phyloP scores from a whole-genome alignment of 2,888 invertebrate species.

The Bellardia pandia region DNA sequence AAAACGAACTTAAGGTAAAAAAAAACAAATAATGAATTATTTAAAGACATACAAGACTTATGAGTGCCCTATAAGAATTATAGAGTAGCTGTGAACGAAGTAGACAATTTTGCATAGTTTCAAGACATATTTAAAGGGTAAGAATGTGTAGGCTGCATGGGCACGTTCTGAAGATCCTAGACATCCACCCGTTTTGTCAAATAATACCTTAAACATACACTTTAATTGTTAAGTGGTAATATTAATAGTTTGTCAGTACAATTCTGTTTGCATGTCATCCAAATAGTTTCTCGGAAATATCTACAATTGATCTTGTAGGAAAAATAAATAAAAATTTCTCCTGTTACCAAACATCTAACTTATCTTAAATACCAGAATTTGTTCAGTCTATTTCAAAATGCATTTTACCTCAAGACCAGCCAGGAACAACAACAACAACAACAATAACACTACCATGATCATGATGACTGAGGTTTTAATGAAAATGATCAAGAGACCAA shows the following conservation, averaged over 20 bases:
- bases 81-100: background rate
- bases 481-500: background rate
- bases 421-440: background rate
- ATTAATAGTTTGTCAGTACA: too few relatives aligned
- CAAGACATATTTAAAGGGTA: too few relatives aligned
- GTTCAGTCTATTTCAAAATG: background rate
- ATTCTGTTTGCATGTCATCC: too few relatives aligned
- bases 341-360: background rate
- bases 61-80: background rate
- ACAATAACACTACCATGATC: constrained; percentile 2
- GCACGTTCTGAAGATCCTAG: too few relatives aligned
- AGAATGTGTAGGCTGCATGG: too few relatives aligned
- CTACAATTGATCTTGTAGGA: too few relatives aligned
- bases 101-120: background rate
- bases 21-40: background rate
- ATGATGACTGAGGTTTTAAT: constrained; percentile 20
- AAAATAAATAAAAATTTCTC: background rate
- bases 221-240: too few relatives aligned
- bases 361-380: background rate
- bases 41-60: background rate
- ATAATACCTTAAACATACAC: too few relatives aligned
- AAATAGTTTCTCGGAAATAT: too few relatives aligned
- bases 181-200: too few relatives aligned
- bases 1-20: constrained; percentile 29
- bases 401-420: background rate